Evolutionary conservation across 2,888 invertebrate species (phyloP), one percentile per base, ranked within the genome.

Genomic region (Thalpophila matura): DNA sequence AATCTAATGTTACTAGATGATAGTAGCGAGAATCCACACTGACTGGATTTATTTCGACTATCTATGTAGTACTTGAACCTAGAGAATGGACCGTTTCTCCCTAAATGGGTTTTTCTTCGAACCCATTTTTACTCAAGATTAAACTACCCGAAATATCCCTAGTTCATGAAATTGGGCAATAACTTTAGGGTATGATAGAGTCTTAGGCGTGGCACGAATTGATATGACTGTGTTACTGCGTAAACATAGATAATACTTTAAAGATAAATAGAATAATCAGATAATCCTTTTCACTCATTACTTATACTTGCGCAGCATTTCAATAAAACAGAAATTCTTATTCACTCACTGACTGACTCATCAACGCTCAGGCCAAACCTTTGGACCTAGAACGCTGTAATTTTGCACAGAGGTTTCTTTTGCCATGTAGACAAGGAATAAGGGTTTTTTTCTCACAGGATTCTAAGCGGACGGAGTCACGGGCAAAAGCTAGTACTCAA

Each of bases 101-200:
- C 51, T 20, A 58, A 62, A 77, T 67, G 14, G 71, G 55, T 65
- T 74, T 77, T 65, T 67, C 67, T 71, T 45, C 45, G 54, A 74
- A 53, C 62, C 64, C 67, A 78, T 77, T 74, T 76, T 74, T 74
- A 68, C 72, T 75, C 59, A 46, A 63, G 62, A 79, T 75, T 79
- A 75, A 72, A 75, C 58, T 63, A 63, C 65, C 67, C 59, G 43
- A 71, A 74, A 74, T 77, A 78, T 66, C 75, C 50, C 49, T 46
- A 75, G 71, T 68, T 77, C 79, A 79, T 71, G 65, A 75, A 68
- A 77, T 79, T 68, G 60, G 61, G 76, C 51, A 65, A 77, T 77
- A 78, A 74, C 66, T 71, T 74, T 64, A 55, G 51, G 61, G 42
- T 55, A 62, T 78, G 78, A 67, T 77, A 51, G 70, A 77, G 75